Evolutionary conservation across 2,888 invertebrate genomes (phyloP).

Genomic region (Seira sanloemensis): DNA sequence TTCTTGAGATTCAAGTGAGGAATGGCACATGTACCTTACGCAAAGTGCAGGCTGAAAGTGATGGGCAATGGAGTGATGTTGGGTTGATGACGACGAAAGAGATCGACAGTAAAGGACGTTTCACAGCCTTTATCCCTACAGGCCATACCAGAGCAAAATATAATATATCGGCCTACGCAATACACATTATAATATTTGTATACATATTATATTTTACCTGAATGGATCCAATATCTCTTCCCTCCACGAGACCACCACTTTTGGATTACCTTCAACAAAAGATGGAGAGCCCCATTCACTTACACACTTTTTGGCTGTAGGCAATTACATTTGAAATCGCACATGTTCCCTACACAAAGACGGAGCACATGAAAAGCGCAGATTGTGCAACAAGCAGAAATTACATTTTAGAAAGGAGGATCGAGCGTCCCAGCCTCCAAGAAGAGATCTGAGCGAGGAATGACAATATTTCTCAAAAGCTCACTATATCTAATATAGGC

Average conservation of each 20-base stretch:
- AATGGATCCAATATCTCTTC: not conserved
- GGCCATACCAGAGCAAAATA: not conserved
- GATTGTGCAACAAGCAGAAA: not conserved
- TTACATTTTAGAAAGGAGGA: conserved; percentile 4
- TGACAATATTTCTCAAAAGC: conserved; percentile 39
- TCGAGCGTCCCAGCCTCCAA: conserved; percentile 23
- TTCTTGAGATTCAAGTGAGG: not conserved
- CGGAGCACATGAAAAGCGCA: not conserved
- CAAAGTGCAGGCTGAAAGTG: not conserved
- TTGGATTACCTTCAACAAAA: not conserved
- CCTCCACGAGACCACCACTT: not conserved
- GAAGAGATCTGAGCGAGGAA: conserved; percentile 50
- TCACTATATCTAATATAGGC: conserved; percentile 30
- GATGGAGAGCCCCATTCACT: not conserved
- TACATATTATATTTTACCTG: not conserved
- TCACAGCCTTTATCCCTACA: not conserved
- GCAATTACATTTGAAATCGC: not conserved
- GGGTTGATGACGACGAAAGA: conserved; percentile 16
- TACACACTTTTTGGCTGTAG: not conserved
- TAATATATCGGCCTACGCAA: not conserved
- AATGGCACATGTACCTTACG: conserved; percentile 25
- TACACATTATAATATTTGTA: not conserved
- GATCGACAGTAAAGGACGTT: conserved; percentile 35
- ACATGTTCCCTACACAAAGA: not conserved
- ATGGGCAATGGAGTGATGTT: not conserved